Base-by-base conservation (phyloP, 2,797 vertebrate genomes). In the Botia almorhae region DNA sequence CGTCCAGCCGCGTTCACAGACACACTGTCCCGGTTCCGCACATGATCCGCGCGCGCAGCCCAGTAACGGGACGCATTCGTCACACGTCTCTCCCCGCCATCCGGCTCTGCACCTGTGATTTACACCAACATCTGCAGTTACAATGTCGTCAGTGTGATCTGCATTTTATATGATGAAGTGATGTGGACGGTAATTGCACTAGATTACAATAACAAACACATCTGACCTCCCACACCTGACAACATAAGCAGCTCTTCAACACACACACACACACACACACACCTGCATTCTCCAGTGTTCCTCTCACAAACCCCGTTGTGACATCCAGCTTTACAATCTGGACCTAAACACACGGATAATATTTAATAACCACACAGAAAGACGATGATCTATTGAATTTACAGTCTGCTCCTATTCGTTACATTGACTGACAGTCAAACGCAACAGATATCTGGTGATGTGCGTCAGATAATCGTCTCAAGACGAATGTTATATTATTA, bases 1-100 rank as follows among this genome's bases (percentile, higher is more conserved):
- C 16, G 94, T 91, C 98, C 97, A 99, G 68, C 97, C 97, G 0
- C 96, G 93, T 17, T 95, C 86, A 33, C 98, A 99, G 69, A 94
- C 0, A 79, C 98, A 99, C 87, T 98, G 95, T 95, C 97, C 96
- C 43, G 97, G 94, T 69, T 94, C 94, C 82, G 90, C 86, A 71
- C 98, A 99, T 50, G 89, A 83, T 80, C 98, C 97, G 0, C 97
- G 95, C 80, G 93, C 73, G 29, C 98, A 99, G 51, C 96, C 96
- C 0, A 96, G 95, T 81, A 95, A 93, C 43, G 94, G 92, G 79
- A 97, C 56, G 2, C 97, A 99, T 72, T 90, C 93, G 83, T 96
- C 90, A 83, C 97, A 99, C 50, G 93, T 85, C 70, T 91, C 90
- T n/a, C 97, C 98, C 76, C 95, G 93, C 98, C 98, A 99, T 29